Conservation (phyloP, 2,888 invertebrate species). For the Loripinus fragilis region DNA sequence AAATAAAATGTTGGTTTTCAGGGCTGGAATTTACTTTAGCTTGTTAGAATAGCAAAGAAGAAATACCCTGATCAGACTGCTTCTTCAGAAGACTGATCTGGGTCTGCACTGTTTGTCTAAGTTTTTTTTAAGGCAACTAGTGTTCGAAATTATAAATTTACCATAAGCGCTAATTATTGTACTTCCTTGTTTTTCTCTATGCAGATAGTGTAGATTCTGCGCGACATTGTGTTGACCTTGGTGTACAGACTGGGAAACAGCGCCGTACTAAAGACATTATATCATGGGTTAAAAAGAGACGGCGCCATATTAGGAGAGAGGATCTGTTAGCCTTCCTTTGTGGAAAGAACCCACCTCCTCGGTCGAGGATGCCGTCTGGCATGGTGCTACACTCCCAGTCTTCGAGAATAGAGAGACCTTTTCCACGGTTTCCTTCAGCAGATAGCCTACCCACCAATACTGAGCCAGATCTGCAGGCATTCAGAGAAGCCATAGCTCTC, state of each 20-base stretch:
- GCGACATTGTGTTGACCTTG: constrained; percentile 88
- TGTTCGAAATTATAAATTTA: too few relatives aligned
- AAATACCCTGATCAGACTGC: too few relatives aligned
- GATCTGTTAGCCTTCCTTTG: constrained; percentile 91
- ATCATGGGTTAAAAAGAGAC: constrained; percentile 89
- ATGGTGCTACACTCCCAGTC: constrained; percentile 60
- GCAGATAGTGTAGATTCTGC: constrained; percentile 90
- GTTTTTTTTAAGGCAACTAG: too few relatives aligned
- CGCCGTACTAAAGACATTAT: constrained; percentile 90
- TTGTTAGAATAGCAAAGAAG: too few relatives aligned
- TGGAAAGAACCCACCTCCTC: constrained; percentile 86
- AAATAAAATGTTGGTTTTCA: too few relatives aligned
- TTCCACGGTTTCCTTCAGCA: constrained; percentile 83
- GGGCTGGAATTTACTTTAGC: too few relatives aligned
- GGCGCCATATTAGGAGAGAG: constrained; percentile 90
- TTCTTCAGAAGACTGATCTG: too few relatives aligned
- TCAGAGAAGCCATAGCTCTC: constrained; percentile 89
- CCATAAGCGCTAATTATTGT: too few relatives aligned
- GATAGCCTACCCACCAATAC: constrained; percentile 82
- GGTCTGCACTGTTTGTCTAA: too few relatives aligned
- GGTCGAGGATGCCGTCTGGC: constrained; percentile 59
- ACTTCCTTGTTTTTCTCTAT: not conserved
- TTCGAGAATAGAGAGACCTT: constrained; percentile 63
- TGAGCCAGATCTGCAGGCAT: constrained; percentile 89
- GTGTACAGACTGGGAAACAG: constrained; percentile 89